Evolutionary conservation across 1,140 invertebrate genomes (phyloP), one percentile per base, ranked within the genome.

Genomic region (Monochamus saltuarius): DNA sequence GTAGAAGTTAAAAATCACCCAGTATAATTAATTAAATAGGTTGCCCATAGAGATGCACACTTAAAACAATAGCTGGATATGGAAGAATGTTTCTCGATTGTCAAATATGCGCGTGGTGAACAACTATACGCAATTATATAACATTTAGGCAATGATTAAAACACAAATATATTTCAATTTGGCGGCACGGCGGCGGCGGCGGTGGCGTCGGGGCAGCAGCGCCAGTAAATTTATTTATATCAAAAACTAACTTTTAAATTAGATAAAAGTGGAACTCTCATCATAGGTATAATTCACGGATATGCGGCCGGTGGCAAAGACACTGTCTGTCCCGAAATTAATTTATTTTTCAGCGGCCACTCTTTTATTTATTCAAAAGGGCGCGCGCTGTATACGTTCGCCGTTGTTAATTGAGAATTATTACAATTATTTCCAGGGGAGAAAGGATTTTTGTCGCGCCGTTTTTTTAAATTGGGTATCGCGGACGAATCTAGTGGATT

Each of bases 331-430:
- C 62, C 57, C 61, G 61, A 68, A 68, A 68, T 68, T 68, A 68
- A 68, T 68, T 68, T 68, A 68, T 66, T 61, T 65, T 58, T 59
- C 54, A 46, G 65, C 46, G 58, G 52, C 56, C 56, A 36, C 42
- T 63, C 60, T 65, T 68, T 68, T 72, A 72, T 72, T 72, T 72
- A 72, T 72, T 66, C 62, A 68, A 61, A 64, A 60, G 62, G 58
- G 57, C 68, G 67, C 54, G 62, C 68, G 63, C 61, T 59, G 61
- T 56, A 55, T 54, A 65, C 58, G 50, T 61, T 47, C 47, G 34
- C 42, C 54, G 60, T 29, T 29, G 54, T 51, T 72, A 72, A 72
- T 72, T 72, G 70, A 65, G 67, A 72, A 64, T 72, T 72, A 72
- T 70, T 61, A 64, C 67, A 59, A 65, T 65, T 61, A 64, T 59